These are phyloP conservation scores for Microtus oregoni DNA, from an alignment of 2,113 vertebrate genomes.

Conservation along the genomic window DNA sequence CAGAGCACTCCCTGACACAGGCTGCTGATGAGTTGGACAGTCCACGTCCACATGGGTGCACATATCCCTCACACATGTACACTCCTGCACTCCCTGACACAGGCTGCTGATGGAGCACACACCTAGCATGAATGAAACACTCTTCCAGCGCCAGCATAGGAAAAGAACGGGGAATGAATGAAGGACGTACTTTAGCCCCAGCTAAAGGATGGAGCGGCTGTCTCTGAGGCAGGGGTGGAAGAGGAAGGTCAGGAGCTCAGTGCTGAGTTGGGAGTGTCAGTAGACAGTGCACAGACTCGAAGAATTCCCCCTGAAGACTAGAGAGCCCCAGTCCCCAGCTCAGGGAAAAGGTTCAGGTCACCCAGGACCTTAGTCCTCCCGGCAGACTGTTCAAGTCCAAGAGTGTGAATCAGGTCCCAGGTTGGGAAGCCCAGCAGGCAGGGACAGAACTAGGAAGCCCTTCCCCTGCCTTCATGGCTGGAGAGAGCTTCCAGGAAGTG, in stretches of 20 bases:
- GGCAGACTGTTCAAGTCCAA: neutral
- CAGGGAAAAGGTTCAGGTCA: neutral
- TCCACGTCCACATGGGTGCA: neutral
- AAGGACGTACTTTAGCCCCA: fast-evolving
- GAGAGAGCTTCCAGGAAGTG: neutral
- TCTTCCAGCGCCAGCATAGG: neutral
- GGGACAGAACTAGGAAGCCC: neutral
- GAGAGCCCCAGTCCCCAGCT: neutral
- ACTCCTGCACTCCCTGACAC: too few relatives aligned
- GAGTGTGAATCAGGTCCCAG: neutral
- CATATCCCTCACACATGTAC: neutral
- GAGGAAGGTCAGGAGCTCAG: neutral
- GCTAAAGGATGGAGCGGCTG: neutral
- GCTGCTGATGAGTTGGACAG: too few relatives aligned
- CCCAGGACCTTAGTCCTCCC: neutral
- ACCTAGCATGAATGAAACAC: neutral
- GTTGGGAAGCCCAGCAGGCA: neutral
- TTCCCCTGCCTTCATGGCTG: neutral
- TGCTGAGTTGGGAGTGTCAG: neutral
- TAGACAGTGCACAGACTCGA: neutral
- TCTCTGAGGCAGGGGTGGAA: neutral
- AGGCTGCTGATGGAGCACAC: neutral
- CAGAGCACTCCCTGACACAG: neutral
- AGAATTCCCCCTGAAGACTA: neutral
- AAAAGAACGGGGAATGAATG: neutral